These are phyloP conservation scores for Neoseiulus cucumeris DNA, from an alignment of 1,140 invertebrate genomes.

Conservation along the genomic window DNA sequence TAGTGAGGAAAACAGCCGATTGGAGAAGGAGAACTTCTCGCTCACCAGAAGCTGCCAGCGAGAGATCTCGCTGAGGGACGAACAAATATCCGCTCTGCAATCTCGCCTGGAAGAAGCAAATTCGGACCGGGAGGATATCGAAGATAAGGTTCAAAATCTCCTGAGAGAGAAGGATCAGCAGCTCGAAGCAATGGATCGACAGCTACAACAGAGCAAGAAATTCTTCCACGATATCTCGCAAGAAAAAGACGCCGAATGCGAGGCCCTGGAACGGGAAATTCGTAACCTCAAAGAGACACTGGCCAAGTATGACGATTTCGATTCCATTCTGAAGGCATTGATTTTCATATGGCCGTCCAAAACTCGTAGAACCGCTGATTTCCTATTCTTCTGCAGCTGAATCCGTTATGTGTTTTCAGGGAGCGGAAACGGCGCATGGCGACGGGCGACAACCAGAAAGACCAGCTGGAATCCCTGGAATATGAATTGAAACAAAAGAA, in stretches of 20 bases:
- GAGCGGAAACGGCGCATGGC: not conserved
- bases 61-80: not conserved
- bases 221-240: not conserved
- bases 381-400: too few species aligned
- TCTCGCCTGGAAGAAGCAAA: not conserved
- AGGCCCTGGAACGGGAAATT: not conserved
- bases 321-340: too few species aligned
- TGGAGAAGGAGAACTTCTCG: not conserved
- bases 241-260: constrained; percentile 4
- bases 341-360: too few species aligned
- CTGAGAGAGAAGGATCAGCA: not conserved
- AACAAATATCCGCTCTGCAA: not conserved
- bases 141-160: not conserved
- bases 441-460: not conserved
- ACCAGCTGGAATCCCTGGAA: not conserved
- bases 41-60: not conserved
- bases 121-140: not conserved
- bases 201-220: not conserved
- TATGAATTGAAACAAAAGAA: not conserved
- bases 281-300: not conserved
- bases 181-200: not conserved
- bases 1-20: not conserved
- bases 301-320: not conserved
- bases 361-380: too few species aligned
- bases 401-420: not conserved